Conservation (phyloP, 2,797 vertebrate species). For the Philypnodon macrostomus region DNA sequence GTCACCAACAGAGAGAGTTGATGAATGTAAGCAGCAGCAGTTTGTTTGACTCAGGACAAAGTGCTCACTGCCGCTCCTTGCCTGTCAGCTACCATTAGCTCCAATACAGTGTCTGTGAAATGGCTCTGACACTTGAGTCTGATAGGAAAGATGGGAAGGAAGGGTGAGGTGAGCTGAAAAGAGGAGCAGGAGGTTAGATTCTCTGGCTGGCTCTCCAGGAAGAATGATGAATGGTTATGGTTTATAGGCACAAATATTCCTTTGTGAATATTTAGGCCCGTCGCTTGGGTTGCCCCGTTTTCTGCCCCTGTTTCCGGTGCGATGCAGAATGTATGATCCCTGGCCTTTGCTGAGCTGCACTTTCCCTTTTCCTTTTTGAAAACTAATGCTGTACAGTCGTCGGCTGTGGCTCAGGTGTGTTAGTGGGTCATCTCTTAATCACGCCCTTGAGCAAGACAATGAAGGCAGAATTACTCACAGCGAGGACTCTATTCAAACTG, state of each 20-base stretch:
- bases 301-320: constrained; percentile 4
- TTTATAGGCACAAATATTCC: constrained; percentile 26
- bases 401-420: constrained; percentile 14
- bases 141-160: constrained; percentile 37
- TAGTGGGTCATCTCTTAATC: constrained; percentile 7
- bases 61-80: constrained; percentile 40
- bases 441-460: constrained; percentile 3
- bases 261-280: constrained; percentile 28
- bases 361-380: neutral
- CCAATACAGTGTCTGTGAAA: constrained; percentile 43
- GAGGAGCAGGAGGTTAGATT: constrained; percentile 27
- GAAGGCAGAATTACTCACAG: neutral
- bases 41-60: constrained; percentile 17
- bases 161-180: constrained; percentile 34
- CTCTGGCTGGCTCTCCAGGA: constrained; percentile 28
- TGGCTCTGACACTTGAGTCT: constrained; percentile 50
- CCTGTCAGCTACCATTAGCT: constrained; percentile 60
- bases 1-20: constrained; percentile 22
- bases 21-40: constrained; percentile 51
- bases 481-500: neutral
- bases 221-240: constrained; percentile 23
- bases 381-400: neutral
- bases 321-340: constrained; percentile 4
- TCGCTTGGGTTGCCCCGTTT: constrained; percentile 8
- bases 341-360: constrained; percentile 2